Conservation (phyloP, 2,113 vertebrate genomes). For the Trematomus loennbergii region DNA sequence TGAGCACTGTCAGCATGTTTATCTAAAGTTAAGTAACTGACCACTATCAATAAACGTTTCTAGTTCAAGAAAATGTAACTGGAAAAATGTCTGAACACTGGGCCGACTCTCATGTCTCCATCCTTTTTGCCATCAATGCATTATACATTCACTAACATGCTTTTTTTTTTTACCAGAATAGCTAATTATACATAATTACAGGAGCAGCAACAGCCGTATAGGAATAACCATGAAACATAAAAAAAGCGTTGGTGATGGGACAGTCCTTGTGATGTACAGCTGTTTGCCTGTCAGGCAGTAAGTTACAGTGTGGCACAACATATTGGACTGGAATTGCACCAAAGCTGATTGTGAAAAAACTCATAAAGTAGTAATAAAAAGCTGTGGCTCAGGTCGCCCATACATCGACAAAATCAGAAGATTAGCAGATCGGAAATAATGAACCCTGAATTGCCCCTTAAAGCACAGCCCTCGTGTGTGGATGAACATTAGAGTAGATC, state of each 20-base stretch:
- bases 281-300: constrained; percentile 38
- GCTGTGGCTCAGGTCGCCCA: too few relatives aligned
- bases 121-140: neutral
- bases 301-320: constrained; percentile 28
- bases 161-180: constrained; percentile 4
- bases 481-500: too few relatives aligned
- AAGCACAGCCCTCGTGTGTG: too few relatives aligned
- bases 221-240: constrained; percentile 22
- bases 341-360: too few relatives aligned
- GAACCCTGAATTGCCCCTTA: too few relatives aligned
- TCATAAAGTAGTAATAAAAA: constrained; percentile 12
- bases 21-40: constrained; percentile 50
- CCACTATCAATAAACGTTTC: constrained; percentile 14
- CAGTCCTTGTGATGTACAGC: constrained; percentile 50
- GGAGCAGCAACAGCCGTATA: constrained; percentile 3
- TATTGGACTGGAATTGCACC: constrained; percentile 39
- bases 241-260: constrained; percentile 44
- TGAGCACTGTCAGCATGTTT: constrained; percentile 40
- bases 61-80: constrained; percentile 8
- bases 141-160: constrained; percentile 31
- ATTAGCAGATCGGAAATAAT: too few relatives aligned
- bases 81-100: neutral
- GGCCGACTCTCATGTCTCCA: neutral
- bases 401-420: too few relatives aligned
- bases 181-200: constrained; percentile 42